Evolutionary conservation across 2,888 invertebrate genomes (phyloP).

Genomic region (Plebejus anna): DNA sequence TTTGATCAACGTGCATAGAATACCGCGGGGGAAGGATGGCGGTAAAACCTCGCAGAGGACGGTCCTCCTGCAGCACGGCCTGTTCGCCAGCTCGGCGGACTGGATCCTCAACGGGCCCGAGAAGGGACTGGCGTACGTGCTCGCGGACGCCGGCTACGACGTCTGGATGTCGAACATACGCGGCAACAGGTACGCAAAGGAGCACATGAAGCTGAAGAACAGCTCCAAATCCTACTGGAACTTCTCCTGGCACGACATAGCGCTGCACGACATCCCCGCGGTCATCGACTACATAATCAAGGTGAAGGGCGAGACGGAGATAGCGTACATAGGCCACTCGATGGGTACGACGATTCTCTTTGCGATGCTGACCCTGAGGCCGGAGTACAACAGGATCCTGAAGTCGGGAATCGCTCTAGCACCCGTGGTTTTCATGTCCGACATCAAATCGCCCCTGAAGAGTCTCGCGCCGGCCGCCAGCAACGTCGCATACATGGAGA

Average conservation of each 20-base stretch:
- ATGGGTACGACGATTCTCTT: slow-evolving; percentile 92
- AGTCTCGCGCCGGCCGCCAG: slow-evolving; percentile 82
- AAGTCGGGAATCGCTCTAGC: slow-evolving; percentile 84
- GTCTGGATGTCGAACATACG: slow-evolving; percentile 92
- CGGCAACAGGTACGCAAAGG: slow-evolving; percentile 87
- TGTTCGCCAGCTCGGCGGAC: slow-evolving; percentile 87
- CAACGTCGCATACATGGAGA: slow-evolving; percentile 80
- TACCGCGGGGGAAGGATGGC: slow-evolving; percentile 76
- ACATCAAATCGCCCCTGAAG: slow-evolving; percentile 83
- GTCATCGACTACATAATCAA: slow-evolving; percentile 83
- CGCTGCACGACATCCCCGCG: slow-evolving; percentile 91
- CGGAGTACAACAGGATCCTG: slow-evolving; percentile 83
- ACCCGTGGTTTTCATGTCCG: slow-evolving; percentile 83
- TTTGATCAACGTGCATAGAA: slow-evolving; percentile 88
- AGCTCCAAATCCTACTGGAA: slow-evolving; percentile 84
- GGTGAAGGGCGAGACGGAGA: slow-evolving; percentile 55
- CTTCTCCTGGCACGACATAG: slow-evolving; percentile 94
- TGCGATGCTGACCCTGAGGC: slow-evolving; percentile 83
- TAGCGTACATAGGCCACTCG: slow-evolving; percentile 92
- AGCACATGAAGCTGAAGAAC: slow-evolving; percentile 78
- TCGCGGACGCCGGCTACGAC: slow-evolving; percentile 85
- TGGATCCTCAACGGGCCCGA: slow-evolving; percentile 87
- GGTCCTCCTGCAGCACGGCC: slow-evolving; percentile 89
- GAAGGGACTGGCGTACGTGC: slow-evolving; percentile 82
- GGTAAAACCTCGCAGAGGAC: slow-evolving; percentile 49